phyloP scores from a whole-genome alignment of 2,888 invertebrate genomes.

The Cephus pulcher region DNA sequence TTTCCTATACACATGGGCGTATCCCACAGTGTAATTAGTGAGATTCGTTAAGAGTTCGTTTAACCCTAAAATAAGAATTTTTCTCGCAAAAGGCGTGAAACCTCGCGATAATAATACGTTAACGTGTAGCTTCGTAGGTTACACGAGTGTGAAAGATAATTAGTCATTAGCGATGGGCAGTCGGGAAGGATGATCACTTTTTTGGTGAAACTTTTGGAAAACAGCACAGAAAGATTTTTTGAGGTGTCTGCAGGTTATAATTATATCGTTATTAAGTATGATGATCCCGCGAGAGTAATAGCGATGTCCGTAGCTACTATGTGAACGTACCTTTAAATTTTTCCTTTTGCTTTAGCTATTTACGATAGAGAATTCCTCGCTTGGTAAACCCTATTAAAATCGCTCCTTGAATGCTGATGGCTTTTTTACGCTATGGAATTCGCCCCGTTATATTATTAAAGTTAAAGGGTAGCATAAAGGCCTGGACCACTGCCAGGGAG shows the following conservation, averaged over 20 bases:
- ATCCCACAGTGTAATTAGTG: background rate
- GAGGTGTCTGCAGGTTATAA: constrained; percentile 8
- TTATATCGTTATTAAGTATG: constrained; percentile 30
- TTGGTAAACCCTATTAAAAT: background rate
- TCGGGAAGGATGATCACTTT: background rate
- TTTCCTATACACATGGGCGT: constrained; percentile 10
- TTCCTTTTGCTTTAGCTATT: constrained; percentile 4
- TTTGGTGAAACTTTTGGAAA: background rate
- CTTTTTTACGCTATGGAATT: constrained; percentile 43
- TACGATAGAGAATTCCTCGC: constrained; percentile 12
- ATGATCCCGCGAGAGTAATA: constrained; percentile 12
- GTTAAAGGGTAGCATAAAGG: constrained; percentile 26
- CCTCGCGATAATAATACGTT: constrained; percentile 17
- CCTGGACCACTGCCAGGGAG: constrained; percentile 43
- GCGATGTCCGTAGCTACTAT: background rate
- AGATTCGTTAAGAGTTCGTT: constrained; percentile 11
- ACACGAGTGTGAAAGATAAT: constrained; percentile 3
- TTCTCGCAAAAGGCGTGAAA: constrained; percentile 25
- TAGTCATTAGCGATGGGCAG: constrained; percentile 10
- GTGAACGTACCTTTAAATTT: background rate
- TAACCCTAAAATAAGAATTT: constrained; percentile 15
- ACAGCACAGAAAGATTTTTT: background rate
- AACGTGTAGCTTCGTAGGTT: background rate
- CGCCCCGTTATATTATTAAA: constrained; percentile 11
- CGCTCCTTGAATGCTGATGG: constrained; percentile 37